Conservation (phyloP, 2,113 vertebrate species). For the Brachyhypopomus occidentalis region DNA sequence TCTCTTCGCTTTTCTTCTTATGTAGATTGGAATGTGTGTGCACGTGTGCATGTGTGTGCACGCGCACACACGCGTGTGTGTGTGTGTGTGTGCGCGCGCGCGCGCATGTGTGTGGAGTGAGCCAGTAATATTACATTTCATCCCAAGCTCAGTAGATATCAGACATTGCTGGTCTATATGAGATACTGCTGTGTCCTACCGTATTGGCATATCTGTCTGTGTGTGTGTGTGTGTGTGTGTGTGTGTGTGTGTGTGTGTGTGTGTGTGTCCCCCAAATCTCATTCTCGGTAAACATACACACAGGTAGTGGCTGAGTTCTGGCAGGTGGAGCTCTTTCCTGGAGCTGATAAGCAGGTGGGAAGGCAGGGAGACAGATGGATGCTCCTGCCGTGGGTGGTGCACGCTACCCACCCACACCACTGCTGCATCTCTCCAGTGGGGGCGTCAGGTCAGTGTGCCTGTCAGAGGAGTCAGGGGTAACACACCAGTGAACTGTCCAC, state of each 20-base stretch:
- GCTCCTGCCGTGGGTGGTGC: not conserved
- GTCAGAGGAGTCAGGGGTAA: too few species aligned
- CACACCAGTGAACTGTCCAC: too few species aligned
- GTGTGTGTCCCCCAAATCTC: not conserved
- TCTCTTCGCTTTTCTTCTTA: not conserved
- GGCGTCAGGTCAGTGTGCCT: too few species aligned
- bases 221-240: constrained; percentile 17
- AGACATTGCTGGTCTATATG: not conserved
- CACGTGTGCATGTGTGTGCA: not conserved
- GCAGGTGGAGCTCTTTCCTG: not conserved
- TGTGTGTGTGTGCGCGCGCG: constrained; percentile 4
- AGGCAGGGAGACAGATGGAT: not conserved
- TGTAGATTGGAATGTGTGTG: not conserved
- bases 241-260: not conserved
- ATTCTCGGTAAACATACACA: constrained; percentile 5
- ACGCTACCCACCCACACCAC: too few species aligned
- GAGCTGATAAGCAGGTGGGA: not conserved
- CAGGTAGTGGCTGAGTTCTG: not conserved
- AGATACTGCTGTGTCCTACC: not conserved
- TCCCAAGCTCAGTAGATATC: constrained; percentile 21
- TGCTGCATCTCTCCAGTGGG: too few species aligned
- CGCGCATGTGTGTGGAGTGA: constrained; percentile 20
- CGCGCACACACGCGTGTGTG: not conserved
- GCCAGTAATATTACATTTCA: constrained; percentile 46
- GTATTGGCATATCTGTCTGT: not conserved